Evolutionary conservation across 2,797 vertebrate genomes (phyloP), one percentile per base, ranked within the genome.

Genomic region (Sylvilagus floridanus): DNA sequence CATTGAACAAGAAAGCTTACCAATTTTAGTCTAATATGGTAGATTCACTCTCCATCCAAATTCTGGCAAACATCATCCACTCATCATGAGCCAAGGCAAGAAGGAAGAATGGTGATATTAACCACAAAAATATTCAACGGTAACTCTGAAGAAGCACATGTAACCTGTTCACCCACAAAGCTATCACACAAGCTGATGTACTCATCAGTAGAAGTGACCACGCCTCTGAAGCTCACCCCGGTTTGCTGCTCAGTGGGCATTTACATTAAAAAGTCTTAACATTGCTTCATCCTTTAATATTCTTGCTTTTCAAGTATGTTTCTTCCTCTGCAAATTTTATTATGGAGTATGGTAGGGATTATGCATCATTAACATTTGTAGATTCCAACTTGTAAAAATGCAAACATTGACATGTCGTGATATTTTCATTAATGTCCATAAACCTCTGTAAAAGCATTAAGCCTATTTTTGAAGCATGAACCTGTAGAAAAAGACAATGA

Each of bases 21-120:
- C 57, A 82, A 68, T 82, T 85, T 65, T 71, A 91, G 26, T 72
- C 60, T 88, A 85, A 90, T 71, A 66, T 85, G 75, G 75, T 92
- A 57, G 76, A 92, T 93, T 88, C 96, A 90, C 82, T 71, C 81
- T 88, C 14, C 78, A 68, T 73, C 90, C 96, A 92, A 96, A 95
- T 94, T 86, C 71, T 88, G 88, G 78, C 35, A 95, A 82, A 95
- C 86, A 71, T 81, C 63, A 90, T 63, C 71, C 63, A 11, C 91
- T 93, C 77, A 90, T 93, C 57, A 87, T 3, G 32, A 78, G 54
- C n/a, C 57, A 96, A 73, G 47, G 52, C 54, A 85, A 94, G 63
- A 94, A 83, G 68, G 30, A 94, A 88, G 84, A 87, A 77, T 87
- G 79, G 75, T 90, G 84, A 65, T 95, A 63, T 96, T 95, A 94